Base-by-base conservation (phyloP, 2,797 vertebrate genomes). In the Eulemur albifrons region DNA sequence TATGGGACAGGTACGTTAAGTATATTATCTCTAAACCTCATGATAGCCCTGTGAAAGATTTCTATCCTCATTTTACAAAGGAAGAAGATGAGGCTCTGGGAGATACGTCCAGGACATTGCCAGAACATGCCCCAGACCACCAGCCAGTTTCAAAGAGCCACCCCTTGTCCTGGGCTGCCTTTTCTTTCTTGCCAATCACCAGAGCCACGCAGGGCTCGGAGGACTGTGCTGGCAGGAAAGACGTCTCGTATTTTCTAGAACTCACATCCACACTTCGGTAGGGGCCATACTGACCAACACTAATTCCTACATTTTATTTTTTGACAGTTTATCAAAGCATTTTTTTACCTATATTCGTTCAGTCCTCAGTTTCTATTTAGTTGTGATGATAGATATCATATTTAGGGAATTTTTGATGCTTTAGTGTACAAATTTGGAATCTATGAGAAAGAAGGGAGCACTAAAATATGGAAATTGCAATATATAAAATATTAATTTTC, bases 401-500 rank as follows among this genome's bases (percentile, higher is more conserved):
- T 35, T 93, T 82, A 52, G 50, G 43, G 54, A 89, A 95, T 69
- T 76, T 77, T 87, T 92, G 30, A 87, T 77, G 21, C 3, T 43
- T 77, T 88, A 1, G 7, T 9, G 11, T 61, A 59, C 40, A 73
- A 65, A 80, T 75, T 75, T 81, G 8, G 30, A 84, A 77, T 85
- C 83, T 83, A 4, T 18, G 10, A 18, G 0, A 4, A 18, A 35
- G 63, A 59, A 25, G 2, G 7, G 12, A 80, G 5, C 11, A 52
- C 17, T n/a, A 88, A 90, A 82, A 79, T 79, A 13, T 9, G 5
- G 65, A 4, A 80, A 38, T 69, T 72, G 23, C 90, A 92, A 70
- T 45, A 54, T 20, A 23, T 43, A 80, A 93, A 90, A 75, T 75
- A 48, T 69, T 83, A 67, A 38, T 65, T 94, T 95, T 76, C 32